Evolutionary conservation across 2,113 vertebrate species (phyloP), one percentile per base, ranked within the genome.

Genomic region (Opisthocomus hoazin): DNA sequence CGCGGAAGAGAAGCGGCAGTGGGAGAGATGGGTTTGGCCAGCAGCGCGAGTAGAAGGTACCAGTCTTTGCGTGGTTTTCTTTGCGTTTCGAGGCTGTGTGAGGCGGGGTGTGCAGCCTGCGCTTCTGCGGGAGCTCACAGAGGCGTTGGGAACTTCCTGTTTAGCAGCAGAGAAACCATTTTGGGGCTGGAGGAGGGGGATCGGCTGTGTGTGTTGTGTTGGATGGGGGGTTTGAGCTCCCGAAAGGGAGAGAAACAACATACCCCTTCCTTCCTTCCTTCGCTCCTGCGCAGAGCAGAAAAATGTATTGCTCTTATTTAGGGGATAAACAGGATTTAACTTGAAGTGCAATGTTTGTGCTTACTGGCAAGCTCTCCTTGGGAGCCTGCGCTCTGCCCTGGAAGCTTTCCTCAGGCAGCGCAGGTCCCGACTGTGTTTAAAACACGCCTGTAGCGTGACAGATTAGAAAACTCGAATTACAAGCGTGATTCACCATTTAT

Each of bases 361-460:
- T 43, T 15, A 6, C 17, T 5, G 57, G 16, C 6, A 0, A 15
- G 66, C 21, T 48, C 21, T 53, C 12, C 19, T 5, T 2, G n/a
- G 7, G 37, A 32, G 46, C 29, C 89, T 13, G 60, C 3, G 45
- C 68, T 27, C 15, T 11, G 2, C 18, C 46, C 70, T 11, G 78
- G 61, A 5, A 29, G 50, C 14, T 18, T 45, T 3, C 20, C 37
- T 24, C 5, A 4, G 27, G 68, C 58, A 3, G 3, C 4, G 23
- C 8, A 4, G 10, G 22, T 4, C 32, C 39, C 5, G 24, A 1
- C 19, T 2, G 27, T 1, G 15, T 11, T 27, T 20, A 9, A 29
- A 56, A 32, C 22, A 2, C 1, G 9, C 3, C n/a, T 1, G 2
- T 6, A 12, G n/a, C 1, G 1, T 43, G 2, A 9, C 3, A 0